phyloP scores from a whole-genome alignment of 2,888 invertebrate genomes.

The Andrena camellia region DNA sequence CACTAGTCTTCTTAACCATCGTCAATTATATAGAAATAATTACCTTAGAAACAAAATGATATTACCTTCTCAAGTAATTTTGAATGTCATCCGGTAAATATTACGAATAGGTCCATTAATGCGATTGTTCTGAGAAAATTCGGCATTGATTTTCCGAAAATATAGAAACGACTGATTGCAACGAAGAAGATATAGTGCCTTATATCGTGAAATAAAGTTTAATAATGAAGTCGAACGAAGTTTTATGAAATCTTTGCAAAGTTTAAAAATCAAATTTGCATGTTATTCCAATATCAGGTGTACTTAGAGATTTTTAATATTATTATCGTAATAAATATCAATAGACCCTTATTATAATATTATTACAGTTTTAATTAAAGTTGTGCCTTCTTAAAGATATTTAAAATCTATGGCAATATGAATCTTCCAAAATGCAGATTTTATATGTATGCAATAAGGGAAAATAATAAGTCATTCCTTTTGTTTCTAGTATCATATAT shows the following conservation, averaged over 20 bases:
- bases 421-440: slow-evolving; percentile 24
- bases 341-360: slow-evolving; percentile 33
- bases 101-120: slow-evolving; percentile 3
- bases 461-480: slow-evolving; percentile 55
- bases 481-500: slow-evolving; percentile 55
- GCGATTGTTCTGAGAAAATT: not conserved
- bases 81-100: slow-evolving; percentile 17
- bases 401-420: slow-evolving; percentile 31
- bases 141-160: slow-evolving; percentile 31
- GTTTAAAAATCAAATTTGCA: slow-evolving; percentile 39
- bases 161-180: slow-evolving; percentile 70
- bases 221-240: slow-evolving; percentile 52
- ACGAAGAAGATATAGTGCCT: slow-evolving; percentile 71
- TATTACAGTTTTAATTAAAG: slow-evolving; percentile 26
- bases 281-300: slow-evolving; percentile 56
- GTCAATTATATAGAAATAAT: slow-evolving; percentile 42
- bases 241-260: slow-evolving; percentile 34
- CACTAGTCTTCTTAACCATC: slow-evolving; percentile 63
- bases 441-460: slow-evolving; percentile 28
- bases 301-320: slow-evolving; percentile 67
- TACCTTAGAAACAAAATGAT: slow-evolving; percentile 45
- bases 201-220: slow-evolving; percentile 50
- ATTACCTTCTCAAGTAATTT: slow-evolving; percentile 35
- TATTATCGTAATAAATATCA: slow-evolving; percentile 36
- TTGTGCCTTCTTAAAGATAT: slow-evolving; percentile 34